Percentiles rank a stretch among this genome's conserved stretches.
These are phyloP conservation scores for Meleagris gallopavo DNA, from an alignment of 2,113 vertebrate species.

Conservation along the genomic window DNA sequence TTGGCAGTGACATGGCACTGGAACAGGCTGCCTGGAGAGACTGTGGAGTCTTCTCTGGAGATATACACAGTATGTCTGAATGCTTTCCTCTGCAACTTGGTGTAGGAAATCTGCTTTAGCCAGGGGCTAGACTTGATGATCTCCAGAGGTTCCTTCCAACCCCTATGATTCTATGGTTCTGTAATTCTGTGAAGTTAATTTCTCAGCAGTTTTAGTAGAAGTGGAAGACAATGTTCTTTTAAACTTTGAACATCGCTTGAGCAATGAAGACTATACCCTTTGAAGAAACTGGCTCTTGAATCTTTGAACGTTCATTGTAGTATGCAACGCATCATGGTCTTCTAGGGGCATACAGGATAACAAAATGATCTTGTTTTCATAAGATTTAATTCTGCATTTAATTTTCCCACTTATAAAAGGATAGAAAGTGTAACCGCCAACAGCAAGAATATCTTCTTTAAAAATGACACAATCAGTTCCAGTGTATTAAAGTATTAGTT, in stretches of 20 bases:
- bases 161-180: not conserved
- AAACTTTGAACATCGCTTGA: not conserved
- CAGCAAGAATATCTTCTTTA: not conserved
- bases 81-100: too few relatives aligned
- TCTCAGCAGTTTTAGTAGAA: not conserved
- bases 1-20: too few relatives aligned
- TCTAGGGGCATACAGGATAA: not conserved
- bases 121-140: too few relatives aligned
- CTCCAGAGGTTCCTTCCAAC: too few relatives aligned
- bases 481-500: not conserved
- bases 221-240: not conserved
- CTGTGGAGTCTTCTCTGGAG: too few relatives aligned
- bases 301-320: not conserved
- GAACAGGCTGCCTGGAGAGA: too few relatives aligned
- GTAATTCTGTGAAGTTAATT: not conserved
- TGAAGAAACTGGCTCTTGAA: not conserved
- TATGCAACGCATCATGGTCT: not conserved
- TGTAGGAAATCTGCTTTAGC: too few relatives aligned
- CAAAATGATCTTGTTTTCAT: not conserved
- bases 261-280: not conserved
- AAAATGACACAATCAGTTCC: not conserved
- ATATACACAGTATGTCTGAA: too few relatives aligned
- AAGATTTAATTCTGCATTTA: not conserved
- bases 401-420: not conserved
- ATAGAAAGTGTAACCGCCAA: not conserved